These are phyloP conservation scores for Tolmerus cingulatus DNA, from an alignment of 2,888 invertebrate species.

Conservation along the genomic window DNA sequence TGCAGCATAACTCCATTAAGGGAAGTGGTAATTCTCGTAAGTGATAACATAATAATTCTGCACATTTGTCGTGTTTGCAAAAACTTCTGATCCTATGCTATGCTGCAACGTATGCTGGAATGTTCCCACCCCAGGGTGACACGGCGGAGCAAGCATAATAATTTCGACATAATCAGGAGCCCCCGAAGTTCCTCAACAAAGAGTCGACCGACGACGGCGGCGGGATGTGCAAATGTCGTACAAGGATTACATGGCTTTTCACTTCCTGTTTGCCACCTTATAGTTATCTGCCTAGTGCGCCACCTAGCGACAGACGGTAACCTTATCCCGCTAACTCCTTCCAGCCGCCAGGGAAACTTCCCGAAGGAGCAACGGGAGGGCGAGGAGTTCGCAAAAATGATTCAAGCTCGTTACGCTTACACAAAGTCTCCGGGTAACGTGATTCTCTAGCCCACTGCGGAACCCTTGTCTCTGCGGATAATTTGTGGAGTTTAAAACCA, in stretches of 20 bases:
- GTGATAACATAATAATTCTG: constrained; percentile 29
- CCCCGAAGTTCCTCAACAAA: constrained; percentile 11
- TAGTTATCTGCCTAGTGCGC: not conserved
- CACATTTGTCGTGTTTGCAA: not conserved
- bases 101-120: not conserved
- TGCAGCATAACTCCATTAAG: not conserved
- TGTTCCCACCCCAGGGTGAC: not conserved
- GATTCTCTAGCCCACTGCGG: not conserved
- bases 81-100: not conserved
- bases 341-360: not conserved
- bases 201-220: constrained; percentile 4
- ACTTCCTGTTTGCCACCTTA: constrained; percentile 8
- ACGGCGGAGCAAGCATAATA: not conserved
- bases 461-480: constrained; percentile 15
- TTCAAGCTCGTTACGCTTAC: constrained; percentile 23
- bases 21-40: constrained; percentile 14
- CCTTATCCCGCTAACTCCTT: not conserved
- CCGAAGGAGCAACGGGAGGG: not conserved
- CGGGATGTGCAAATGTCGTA: constrained; percentile 26
- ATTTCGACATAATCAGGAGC: constrained; percentile 18
- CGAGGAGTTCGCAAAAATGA: not conserved
- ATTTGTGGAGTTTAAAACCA: constrained; percentile 38
- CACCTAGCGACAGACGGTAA: not conserved
- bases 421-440: constrained; percentile 11
- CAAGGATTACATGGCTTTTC: constrained; percentile 37